Base-by-base conservation (phyloP, 2,888 invertebrate genomes). In the Tenthredo scrophulariae region DNA sequence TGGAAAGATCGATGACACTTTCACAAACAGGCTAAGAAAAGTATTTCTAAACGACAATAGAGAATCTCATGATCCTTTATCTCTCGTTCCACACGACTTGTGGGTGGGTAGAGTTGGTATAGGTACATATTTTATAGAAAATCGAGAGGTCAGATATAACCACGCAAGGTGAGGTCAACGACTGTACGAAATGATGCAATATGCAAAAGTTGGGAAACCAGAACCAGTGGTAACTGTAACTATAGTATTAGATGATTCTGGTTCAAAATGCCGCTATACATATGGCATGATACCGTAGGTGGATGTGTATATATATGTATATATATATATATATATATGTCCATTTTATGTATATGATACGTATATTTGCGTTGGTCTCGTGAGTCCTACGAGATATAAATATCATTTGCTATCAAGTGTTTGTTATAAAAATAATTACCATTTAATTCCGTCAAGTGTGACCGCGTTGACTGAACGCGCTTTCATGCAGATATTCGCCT, bases 81-180 rank as follows among this genome's bases (percentile, higher is more conserved):
- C 40, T 43, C 37, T 74, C 26, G 74, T 40, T 74, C 40, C 43
- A 22, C 26, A 1, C 74, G 22, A 26, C 43, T 26, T 43, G 29
- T 74, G 37, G 43, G 74, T 26, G 74, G 40, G 1, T 26, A 9
- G 26, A 74, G 74, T 9, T 9, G 74, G 33, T 67, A 67, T 18
- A 22, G 43, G 75, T 75, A 46, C 9, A 26, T 77, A 54, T 77
- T 50, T 26, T 18, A 50, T 29, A 54, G 77, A 77, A 54, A 77
- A 50, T 15, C 62, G 15, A 80, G 80, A 40, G 58, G 80, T 80
- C 62, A 80, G 40, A 80, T 80, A 40, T 22, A 80, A 22, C 40
- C 80, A 22, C 22, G 80, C 62, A 80, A 80, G 80, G 80, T 80
- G 80, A 62, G 80, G 62, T 80, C 80, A 62, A 62, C 22, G 62